Percentiles rank a stretch among this genome's conserved stretches.
Conservation (phyloP, 1,140 invertebrate genomes). For the Euborellia annulipes region DNA sequence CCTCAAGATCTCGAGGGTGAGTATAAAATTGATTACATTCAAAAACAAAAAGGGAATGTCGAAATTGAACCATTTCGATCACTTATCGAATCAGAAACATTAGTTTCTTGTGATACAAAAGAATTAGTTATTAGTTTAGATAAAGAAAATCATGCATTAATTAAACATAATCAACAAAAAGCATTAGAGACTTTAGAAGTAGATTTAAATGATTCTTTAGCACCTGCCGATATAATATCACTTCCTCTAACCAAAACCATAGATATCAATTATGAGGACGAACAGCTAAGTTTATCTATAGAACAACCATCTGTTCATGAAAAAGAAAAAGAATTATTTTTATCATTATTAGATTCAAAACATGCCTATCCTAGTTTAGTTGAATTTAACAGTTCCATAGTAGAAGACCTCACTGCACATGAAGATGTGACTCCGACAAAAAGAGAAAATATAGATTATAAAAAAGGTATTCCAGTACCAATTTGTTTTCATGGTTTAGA, state of each 20-base stretch:
- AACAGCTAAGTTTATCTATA: too few species aligned
- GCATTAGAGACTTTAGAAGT: background rate
- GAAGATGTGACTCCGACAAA: conserved; percentile 4
- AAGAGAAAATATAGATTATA: background rate
- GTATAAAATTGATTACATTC: conserved; percentile 21
- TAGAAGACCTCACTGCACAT: conserved; percentile 6
- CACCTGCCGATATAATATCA: background rate
- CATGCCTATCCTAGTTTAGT: conserved; percentile 5
- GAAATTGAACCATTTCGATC: too few species aligned
- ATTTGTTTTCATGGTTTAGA: conserved; percentile 1
- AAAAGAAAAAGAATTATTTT: conserved; percentile 2
- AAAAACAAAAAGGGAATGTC: background rate
- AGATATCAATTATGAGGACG: too few species aligned
- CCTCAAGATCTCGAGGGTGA: conserved; percentile 34
- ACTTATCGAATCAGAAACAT: too few species aligned
- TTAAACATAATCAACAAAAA: background rate
- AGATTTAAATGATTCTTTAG: background rate
- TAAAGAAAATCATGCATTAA: conserved; percentile 15
- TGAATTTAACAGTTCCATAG: conserved; percentile 7
- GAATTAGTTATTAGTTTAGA: conserved; percentile 17
- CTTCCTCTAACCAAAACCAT: too few species aligned
- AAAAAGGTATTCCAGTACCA: too few species aligned
- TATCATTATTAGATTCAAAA: conserved; percentile 4
- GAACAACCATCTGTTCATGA: conserved; percentile 7
- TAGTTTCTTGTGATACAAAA: too few species aligned